These are phyloP conservation scores for Neria commutata DNA, from an alignment of 2,888 invertebrate species.

Conservation along the genomic window DNA sequence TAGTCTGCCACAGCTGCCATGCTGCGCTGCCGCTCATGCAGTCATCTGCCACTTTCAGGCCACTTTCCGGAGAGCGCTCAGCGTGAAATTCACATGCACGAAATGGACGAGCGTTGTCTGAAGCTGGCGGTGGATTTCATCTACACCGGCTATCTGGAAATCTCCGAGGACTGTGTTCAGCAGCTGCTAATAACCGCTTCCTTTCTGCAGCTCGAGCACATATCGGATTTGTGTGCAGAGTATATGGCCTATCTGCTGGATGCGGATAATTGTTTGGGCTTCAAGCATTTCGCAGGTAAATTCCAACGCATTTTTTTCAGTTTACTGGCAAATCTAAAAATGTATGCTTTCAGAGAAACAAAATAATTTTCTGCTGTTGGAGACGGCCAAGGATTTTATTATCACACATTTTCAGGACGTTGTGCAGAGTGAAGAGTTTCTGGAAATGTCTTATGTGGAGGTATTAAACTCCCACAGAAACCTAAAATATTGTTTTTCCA, in stretches of 20 bases:
- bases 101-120: constrained; percentile 37
- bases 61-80: constrained; percentile 41
- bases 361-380: constrained; percentile 35
- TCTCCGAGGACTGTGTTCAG: constrained; percentile 37
- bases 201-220: constrained; percentile 41
- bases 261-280: constrained; percentile 42
- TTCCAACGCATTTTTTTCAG: neutral
- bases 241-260: constrained; percentile 37
- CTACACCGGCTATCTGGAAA: constrained; percentile 41
- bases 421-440: constrained; percentile 42
- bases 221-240: constrained; percentile 39
- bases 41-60: constrained; percentile 24
- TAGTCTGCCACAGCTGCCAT: neutral
- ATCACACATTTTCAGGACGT: constrained; percentile 45
- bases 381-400: constrained; percentile 39
- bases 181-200: constrained; percentile 39
- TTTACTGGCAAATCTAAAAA: neutral
- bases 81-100: constrained; percentile 37
- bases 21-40: neutral
- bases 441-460: constrained; percentile 41
- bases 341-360: constrained; percentile 40
- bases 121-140: constrained; percentile 40
- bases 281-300: constrained; percentile 41
- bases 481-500: neutral
- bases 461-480: constrained; percentile 26